phyloP scores from a whole-genome alignment of 1,140 invertebrate genomes.

The Mizuhopecten yessoensis region DNA sequence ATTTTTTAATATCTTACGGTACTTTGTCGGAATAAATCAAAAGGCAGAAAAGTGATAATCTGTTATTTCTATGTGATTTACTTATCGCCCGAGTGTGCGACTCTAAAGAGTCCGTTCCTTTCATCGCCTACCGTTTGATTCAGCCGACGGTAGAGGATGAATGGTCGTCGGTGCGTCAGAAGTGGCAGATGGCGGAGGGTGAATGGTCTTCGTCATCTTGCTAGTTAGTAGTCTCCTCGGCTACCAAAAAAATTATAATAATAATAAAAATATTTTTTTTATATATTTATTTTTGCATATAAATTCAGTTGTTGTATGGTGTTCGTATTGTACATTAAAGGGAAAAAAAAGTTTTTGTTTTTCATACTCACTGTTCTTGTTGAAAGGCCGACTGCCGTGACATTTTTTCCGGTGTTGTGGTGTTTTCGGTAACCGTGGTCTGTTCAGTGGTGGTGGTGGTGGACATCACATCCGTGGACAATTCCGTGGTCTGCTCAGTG shows the following conservation, averaged over 20 bases:
- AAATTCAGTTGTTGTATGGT: neutral
- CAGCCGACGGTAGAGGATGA: neutral
- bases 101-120: neutral
- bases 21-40: no score
- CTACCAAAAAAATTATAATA: neutral
- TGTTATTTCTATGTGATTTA: no score
- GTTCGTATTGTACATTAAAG: neutral
- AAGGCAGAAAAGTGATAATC: no score
- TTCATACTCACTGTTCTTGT: neutral
- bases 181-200: no score
- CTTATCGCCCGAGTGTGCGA: no score
- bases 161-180: neutral
- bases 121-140: neutral
- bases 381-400: no score
- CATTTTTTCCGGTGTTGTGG: neutral
- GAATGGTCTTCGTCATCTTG: neutral
- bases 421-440: neutral
- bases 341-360: neutral
- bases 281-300: neutral
- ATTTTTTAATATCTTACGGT: no score
- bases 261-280: neutral
- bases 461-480: neutral
- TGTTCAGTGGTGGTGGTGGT: neutral
- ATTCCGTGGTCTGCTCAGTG: no score
- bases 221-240: neutral